Evolutionary conservation across 2,113 vertebrate genomes (phyloP), one percentile per base, ranked within the genome.

Genomic region (Bubo blakistoni): DNA sequence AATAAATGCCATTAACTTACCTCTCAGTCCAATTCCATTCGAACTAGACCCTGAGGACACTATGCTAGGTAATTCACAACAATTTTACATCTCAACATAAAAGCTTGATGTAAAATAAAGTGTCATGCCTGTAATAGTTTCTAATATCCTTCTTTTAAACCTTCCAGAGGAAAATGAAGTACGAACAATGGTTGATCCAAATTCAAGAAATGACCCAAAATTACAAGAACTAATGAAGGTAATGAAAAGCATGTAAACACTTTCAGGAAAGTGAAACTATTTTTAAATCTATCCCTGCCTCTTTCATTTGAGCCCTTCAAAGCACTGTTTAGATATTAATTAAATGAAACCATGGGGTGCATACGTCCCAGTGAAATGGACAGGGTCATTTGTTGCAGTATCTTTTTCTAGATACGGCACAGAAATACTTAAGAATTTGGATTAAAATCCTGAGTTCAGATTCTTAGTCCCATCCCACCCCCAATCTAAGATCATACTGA

Each of bases 1-100:
- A 84, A 99, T 99, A 90, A 99, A 99, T 40, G 99, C 99, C 98
- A 99, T 99, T 98, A 99, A 99, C 97, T 98, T 99, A 94, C 99
- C 99, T 55, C 98, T 99, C 94, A 99, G 99, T 95, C 99, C 99
- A 10, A 99, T 99, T 81, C 99, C 99, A 89, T 99, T 99, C 1
- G 99, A 99, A 97, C 98, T 99, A 97, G 99, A 99, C 98, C 99
- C 99, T 0, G 99, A 99, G 95, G 99, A 99, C 98, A 99, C 99
- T 54, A 99, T 99, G 99, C 98, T 99, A 65, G 99, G 99, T 99
- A 99, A 98, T 85, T 91, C 86, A 67, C 42, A 91, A 94, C 49
- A 85, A 74, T 84, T 83, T 94, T 96, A 82, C 38, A 49, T 90
- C 82, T 94, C 78, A 71, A 63, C 42, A 10, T 91, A 92, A 86